Base-by-base conservation (phyloP, 2,797 vertebrate genomes). In the Tenualosa ilisha region DNA sequence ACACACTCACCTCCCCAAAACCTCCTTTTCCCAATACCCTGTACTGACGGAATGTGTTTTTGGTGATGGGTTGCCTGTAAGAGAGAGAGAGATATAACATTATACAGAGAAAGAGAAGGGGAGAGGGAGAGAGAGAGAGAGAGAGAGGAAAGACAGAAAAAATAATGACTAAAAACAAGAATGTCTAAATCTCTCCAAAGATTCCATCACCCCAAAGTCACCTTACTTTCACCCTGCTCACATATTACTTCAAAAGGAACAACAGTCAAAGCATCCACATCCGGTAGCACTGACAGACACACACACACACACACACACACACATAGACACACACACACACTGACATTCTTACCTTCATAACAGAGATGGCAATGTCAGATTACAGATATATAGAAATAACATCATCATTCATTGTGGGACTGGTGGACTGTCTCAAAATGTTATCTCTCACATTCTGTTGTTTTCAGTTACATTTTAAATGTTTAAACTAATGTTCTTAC, bases 1-100 rank as follows among this genome's bases (percentile, higher is more conserved):
- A 84, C 46, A 84, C 50, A 49, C 75, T 96, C 91, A 98, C 98
- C 97, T 99, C 98, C 89, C 98, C 98, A 83, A 99, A 99, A 86
- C 98, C 98, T 0, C 98, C 98, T 90, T 99, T 99, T 82, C 98
- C 98, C 31, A 99, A 96, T 0, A 99, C 98, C 89, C 98, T 90
- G 94, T 99, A 99, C 91, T 99, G 98, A 87, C 98, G 95, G 94
- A 99, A 99, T 0, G 98, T 99, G 92, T 98, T 98, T 94, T 99
- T 99, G 12, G 98, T 99, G 93, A 99, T 96, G 1, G 97, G 96
- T 94, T 98, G 97, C 93, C 98, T 99, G 94, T 94, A 94, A 91
- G 85, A 7, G 37, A 88, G 8, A 40, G 46, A 40, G 6, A 20
- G 31, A 31, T 31, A 31, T 31, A 31, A 31, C 31, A 31, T 31